Conservation (phyloP, 2,888 invertebrate species). For the Magallana nippona region DNA sequence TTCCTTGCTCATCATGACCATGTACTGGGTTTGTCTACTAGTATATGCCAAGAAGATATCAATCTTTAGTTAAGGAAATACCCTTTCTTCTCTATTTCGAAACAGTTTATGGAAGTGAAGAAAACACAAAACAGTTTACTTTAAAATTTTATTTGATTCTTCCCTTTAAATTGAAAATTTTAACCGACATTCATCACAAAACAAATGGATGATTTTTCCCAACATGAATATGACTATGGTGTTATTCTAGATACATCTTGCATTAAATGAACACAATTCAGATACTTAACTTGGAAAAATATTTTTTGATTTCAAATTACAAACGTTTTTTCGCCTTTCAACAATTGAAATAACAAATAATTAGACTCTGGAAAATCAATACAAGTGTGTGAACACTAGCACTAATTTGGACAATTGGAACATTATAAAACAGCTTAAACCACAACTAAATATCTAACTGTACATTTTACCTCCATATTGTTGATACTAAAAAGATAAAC, state of each 20-base stretch:
- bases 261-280: slow-evolving; percentile 12
- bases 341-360: background rate
- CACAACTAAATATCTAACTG: background rate
- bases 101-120: background rate
- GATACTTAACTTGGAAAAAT: background rate
- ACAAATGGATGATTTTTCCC: background rate
- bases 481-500: background rate
- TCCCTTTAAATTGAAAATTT: background rate
- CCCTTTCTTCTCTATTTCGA: background rate
- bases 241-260: background rate
- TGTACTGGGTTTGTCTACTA: too few species aligned
- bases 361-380: background rate
- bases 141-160: background rate
- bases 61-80: too few species aligned
- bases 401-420: background rate
- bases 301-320: background rate
- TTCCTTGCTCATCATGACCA: too few species aligned
- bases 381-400: background rate
- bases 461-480: background rate
- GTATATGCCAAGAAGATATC: too few species aligned
- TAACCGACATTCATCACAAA: background rate
- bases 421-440: background rate
- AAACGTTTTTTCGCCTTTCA: background rate
- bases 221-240: background rate
- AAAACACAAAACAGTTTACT: background rate